Conservation (phyloP, 2,888 invertebrate genomes). For the Drosophila helvetica region DNA sequence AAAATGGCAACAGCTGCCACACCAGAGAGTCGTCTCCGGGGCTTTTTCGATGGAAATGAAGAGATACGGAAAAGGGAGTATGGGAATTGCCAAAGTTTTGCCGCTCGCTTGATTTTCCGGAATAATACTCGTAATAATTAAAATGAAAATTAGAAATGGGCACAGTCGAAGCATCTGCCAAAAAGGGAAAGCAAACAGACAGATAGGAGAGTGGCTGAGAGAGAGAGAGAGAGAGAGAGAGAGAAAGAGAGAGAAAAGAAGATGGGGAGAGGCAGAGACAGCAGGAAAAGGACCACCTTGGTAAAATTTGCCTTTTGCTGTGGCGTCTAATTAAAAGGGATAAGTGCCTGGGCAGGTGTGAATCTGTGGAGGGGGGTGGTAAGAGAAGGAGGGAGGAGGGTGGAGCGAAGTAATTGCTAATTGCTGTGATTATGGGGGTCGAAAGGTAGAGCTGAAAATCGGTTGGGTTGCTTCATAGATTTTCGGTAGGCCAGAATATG, state of each 20-base stretch:
- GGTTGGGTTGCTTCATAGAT: neutral
- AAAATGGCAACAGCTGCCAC: constrained; percentile 68
- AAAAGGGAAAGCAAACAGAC: constrained; percentile 53
- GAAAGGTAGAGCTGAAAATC: constrained; percentile 1
- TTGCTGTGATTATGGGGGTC: constrained; percentile 66
- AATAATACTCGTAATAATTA: constrained; percentile 76
- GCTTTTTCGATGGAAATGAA: constrained; percentile 5
- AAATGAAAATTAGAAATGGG: constrained; percentile 76
- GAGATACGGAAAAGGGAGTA: neutral
- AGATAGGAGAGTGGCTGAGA: constrained; percentile 17
- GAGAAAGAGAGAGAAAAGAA: neutral
- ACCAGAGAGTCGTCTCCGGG: neutral
- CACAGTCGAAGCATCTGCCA: constrained; percentile 64
- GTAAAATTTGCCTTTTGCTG: constrained; percentile 70
- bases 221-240: constrained; percentile 7
- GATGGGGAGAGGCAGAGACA: constrained; percentile 2
- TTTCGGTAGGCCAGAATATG: neutral
- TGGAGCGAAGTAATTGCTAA: constrained; percentile 62
- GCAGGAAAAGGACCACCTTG: constrained; percentile 35
- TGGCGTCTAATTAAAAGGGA: constrained; percentile 74
- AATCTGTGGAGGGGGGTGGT: constrained; percentile 38
- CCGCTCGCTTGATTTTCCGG: constrained; percentile 73
- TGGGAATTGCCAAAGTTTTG: constrained; percentile 53
- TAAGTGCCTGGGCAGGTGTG: constrained; percentile 71
- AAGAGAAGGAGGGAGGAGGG: constrained; percentile 11